Evolutionary conservation across 2,113 vertebrate genomes (phyloP).

Genomic region (Melierax canorus): DNA sequence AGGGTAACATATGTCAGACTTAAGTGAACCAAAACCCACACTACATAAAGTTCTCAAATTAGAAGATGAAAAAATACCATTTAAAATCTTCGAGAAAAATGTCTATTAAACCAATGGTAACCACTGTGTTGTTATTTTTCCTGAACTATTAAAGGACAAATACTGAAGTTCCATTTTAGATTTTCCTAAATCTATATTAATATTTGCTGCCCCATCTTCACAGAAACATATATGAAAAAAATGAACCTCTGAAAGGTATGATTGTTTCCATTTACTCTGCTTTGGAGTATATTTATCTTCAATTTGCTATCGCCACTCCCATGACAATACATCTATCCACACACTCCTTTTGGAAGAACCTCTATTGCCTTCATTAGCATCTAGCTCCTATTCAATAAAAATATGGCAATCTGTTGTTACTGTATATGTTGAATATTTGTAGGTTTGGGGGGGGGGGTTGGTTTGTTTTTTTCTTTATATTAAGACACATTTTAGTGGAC

Average conservation of each 20-base stretch:
- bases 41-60: not conserved
- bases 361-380: not conserved
- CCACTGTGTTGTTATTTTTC: not conserved
- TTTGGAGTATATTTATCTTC: not conserved
- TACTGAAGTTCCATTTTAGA: not conserved
- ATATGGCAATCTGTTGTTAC: not conserved
- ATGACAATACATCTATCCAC: not conserved
- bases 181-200: not conserved
- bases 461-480: not conserved
- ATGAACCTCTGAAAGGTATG: rapidly evolving
- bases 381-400: not conserved
- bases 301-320: not conserved
- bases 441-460: rapidly evolving
- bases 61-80: not conserved
- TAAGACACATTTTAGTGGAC: not conserved
- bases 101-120: not conserved
- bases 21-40: not conserved
- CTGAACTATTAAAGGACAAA: not conserved
- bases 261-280: not conserved
- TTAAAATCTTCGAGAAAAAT: not conserved
- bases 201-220: not conserved
- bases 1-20: not conserved
- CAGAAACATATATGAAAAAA: not conserved
- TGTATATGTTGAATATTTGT: not conserved
- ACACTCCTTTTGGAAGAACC: not conserved